Percentiles rank a stretch among this genome's conserved stretches.
These are phyloP conservation scores for Amiota communis DNA, from an alignment of 2,888 invertebrate genomes.

Conservation along the genomic window DNA sequence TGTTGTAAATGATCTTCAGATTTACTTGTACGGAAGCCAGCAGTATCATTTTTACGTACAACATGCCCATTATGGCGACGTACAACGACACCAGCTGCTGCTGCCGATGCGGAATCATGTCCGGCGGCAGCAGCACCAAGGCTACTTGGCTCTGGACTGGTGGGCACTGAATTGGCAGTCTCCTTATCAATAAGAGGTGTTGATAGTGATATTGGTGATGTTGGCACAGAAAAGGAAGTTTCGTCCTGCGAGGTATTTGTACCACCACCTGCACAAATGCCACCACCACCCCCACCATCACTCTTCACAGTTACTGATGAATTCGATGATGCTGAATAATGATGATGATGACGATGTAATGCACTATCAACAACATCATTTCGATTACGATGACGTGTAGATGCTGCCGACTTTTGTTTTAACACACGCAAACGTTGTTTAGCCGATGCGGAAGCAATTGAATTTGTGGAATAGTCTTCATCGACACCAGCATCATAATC, in stretches of 20 bases:
- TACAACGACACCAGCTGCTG: constrained; percentile 58
- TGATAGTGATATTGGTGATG: constrained; percentile 74
- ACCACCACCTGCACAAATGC: constrained; percentile 35
- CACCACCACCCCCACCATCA: constrained; percentile 44
- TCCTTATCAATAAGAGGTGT: constrained; percentile 73
- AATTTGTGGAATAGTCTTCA: constrained; percentile 66
- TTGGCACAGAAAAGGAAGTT: constrained; percentile 73
- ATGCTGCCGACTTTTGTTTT: constrained; percentile 60
- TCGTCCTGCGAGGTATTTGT: constrained; percentile 70
- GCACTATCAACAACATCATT: constrained; percentile 62
- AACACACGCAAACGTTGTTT: constrained; percentile 66
- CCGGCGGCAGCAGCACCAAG: constrained; percentile 34
- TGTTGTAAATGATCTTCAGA: constrained; percentile 93
- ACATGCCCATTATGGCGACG: constrained; percentile 74
- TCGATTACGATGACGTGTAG: constrained; percentile 52
- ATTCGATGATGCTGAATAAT: constrained; percentile 59
- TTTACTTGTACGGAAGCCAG: constrained; percentile 88
- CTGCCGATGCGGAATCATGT: constrained; percentile 75
- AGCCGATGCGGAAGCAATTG: constrained; percentile 62
- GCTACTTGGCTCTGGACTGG: constrained; percentile 77
- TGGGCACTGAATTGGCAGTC: constrained; percentile 79
- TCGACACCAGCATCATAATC: constrained; percentile 64
- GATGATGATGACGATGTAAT: constrained; percentile 41
- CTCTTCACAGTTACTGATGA: constrained; percentile 73
- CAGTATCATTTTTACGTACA: constrained; percentile 75